A percentile compares a stretch with the other conserved stretches of the same genome.
Conservation (phyloP, 2,888 invertebrate species). For the Lissonota sp. region DNA sequence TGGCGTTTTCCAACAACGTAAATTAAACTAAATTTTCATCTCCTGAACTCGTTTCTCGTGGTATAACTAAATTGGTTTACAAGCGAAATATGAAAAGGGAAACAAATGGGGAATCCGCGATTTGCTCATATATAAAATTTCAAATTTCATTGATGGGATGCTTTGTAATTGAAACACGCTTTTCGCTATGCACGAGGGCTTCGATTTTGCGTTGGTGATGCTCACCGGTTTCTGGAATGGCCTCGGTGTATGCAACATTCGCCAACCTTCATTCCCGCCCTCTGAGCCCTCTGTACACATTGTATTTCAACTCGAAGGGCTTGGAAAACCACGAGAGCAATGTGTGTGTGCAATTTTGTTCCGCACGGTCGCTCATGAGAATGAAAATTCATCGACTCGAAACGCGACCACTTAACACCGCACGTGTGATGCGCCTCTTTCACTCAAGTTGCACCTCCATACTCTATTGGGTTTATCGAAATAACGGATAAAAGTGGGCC, state of each 20-base stretch:
- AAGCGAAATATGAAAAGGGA: too few species aligned
- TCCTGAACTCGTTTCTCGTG: too few species aligned
- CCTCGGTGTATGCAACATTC: slow-evolving; percentile 61
- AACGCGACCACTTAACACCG: slow-evolving; percentile 41
- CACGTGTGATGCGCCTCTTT: slow-evolving; percentile 22
- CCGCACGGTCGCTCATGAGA: slow-evolving; percentile 62
- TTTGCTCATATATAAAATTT: too few species aligned
- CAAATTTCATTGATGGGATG: too few species aligned
- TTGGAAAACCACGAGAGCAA: slow-evolving; percentile 26
- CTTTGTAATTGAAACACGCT: too few species aligned
- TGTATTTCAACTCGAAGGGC: slow-evolving; percentile 57
- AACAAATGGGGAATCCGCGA: too few species aligned
- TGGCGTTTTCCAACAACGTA: too few species aligned
- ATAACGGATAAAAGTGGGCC: slow-evolving; percentile 43
- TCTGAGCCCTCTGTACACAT: slow-evolving; percentile 48
- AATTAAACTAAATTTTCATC: too few species aligned
- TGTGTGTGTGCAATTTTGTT: slow-evolving; percentile 53
- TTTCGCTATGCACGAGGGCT: too few species aligned
- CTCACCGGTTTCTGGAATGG: slow-evolving; percentile 4
- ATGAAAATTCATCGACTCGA: slow-evolving; percentile 66
- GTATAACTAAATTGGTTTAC: too few species aligned
- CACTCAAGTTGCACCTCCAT: slow-evolving; percentile 17
- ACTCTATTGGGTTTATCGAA: slow-evolving; percentile 45
- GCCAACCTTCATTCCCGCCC: slow-evolving; percentile 26
- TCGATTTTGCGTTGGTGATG: too few species aligned